These are phyloP conservation scores for Brachyptera putata DNA, from an alignment of 2,888 invertebrate species.

Conservation along the genomic window DNA sequence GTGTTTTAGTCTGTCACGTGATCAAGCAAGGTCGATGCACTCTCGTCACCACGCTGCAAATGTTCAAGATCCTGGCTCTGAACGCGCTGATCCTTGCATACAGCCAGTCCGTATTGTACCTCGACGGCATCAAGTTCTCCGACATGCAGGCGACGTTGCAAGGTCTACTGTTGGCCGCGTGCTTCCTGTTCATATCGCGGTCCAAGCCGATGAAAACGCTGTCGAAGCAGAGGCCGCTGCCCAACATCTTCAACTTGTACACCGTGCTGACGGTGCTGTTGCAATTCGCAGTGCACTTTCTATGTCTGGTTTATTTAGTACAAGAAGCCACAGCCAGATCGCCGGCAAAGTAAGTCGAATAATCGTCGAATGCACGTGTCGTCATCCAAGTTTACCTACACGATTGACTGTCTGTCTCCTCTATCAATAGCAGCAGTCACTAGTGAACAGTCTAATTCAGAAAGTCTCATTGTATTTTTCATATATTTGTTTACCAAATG, in stretches of 20 bases:
- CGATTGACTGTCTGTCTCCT: too few relatives aligned
- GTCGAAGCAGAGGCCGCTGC: slow-evolving; percentile 90
- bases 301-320: slow-evolving; percentile 84
- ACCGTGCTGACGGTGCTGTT: slow-evolving; percentile 91
- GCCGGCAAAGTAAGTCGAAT: slow-evolving; percentile 66
- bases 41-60: slow-evolving; percentile 96
- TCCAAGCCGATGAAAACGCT: slow-evolving; percentile 71
- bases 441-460: too few relatives aligned
- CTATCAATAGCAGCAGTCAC: too few relatives aligned
- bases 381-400: too few relatives aligned
- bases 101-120: slow-evolving; percentile 95
- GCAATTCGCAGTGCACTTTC: slow-evolving; percentile 94
- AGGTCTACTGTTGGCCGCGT: slow-evolving; percentile 89
- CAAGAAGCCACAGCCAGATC: slow-evolving; percentile 69
- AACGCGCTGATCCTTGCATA: slow-evolving; percentile 97
- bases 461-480: too few relatives aligned
- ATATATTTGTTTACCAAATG: too few relatives aligned
- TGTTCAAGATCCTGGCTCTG: slow-evolving; percentile 99
- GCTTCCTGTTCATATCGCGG: slow-evolving; percentile 96
- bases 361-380: too few relatives aligned
- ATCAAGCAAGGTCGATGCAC: slow-evolving; percentile 99
- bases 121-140: slow-evolving; percentile 96
- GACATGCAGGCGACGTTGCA: slow-evolving; percentile 97
- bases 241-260: slow-evolving; percentile 98
- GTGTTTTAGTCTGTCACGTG: slow-evolving; percentile 98